Evolutionary conservation across 2,113 vertebrate species (phyloP), one percentile per base, ranked within the genome.

Genomic region (Cyprinodon variegatus): DNA sequence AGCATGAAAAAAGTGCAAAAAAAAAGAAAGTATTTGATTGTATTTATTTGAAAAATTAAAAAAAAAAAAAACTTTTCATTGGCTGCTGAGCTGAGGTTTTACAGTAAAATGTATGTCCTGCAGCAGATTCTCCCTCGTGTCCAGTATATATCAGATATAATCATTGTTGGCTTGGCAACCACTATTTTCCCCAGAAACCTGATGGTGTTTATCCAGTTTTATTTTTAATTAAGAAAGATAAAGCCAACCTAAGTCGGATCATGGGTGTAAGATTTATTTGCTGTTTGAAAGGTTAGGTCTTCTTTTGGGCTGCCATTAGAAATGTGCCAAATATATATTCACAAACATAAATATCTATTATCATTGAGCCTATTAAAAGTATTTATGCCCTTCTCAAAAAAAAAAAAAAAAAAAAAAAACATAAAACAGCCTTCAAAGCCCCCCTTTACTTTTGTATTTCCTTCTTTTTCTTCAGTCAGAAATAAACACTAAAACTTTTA

Each of bases 191-290:
- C 77, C 71, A 73, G 59, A 87, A 88, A 86, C 89, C 84, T 88
- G 79, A 66, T 68, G 63, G 85, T 76, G 88, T 86, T 82, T 79
- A 83, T 80, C 84, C 83, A 88, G 76, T 73, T 89, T 89, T 72
- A 65, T 70, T 79, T 75, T 74, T 72, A 86, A 81, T 85, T 86
- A 76, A 70, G 83, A 85, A 81, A 63, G 70, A 82, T 78, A 17
- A 81, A 77, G 46, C 76, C 69, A 71, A 62, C 14, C 13, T 65
- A 78, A 77, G 83, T 75, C 72, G 72, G 61, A 68, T 84, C 76
- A 65, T 73, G 71, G 80, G 80, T 76, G 70, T 80, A 68, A 82
- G 63, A 59, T 77, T 86, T 75, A 67, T 74, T 71, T 68, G 66
- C 74, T 20, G 68, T 83, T 88, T 74, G 69, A 39, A 77, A 79